These are phyloP conservation scores for Hyles lineata DNA, from an alignment of 2,888 invertebrate species.

Conservation along the genomic window DNA sequence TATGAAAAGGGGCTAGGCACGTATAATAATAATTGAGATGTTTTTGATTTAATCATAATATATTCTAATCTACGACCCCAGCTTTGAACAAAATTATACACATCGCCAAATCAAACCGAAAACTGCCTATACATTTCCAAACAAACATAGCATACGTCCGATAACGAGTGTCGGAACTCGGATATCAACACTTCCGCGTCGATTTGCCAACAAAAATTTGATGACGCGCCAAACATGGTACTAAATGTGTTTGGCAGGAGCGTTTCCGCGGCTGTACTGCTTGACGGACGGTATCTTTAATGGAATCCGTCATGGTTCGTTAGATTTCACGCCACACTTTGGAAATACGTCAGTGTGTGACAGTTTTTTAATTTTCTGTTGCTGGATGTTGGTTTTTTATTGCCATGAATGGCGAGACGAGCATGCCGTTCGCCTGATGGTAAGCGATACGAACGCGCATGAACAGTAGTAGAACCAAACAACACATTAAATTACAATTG, in stretches of 20 bases:
- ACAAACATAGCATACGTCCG: constrained; percentile 5
- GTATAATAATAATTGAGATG: too few relatives aligned
- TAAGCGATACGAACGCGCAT: too few relatives aligned
- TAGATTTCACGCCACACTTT: constrained; percentile 31
- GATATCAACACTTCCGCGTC: constrained; percentile 22
- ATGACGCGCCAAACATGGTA: constrained; percentile 25
- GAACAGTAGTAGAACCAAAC: too few relatives aligned
- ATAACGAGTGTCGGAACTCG: constrained; percentile 8
- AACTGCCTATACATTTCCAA: not conserved
- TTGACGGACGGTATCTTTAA: constrained; percentile 40
- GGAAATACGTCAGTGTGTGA: not conserved
- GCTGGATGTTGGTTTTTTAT: too few relatives aligned
- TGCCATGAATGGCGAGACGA: too few relatives aligned
- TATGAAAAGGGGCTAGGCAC: too few relatives aligned
- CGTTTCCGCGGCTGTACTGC: constrained; percentile 16
- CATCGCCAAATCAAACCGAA: not conserved
- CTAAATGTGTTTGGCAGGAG: not conserved
- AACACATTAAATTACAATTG: too few relatives aligned
- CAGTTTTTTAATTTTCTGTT: not conserved
- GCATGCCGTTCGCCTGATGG: too few relatives aligned
- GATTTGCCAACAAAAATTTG: constrained; percentile 23
- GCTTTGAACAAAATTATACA: not conserved
- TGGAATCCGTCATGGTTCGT: constrained; percentile 41
- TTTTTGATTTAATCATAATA: too few relatives aligned
- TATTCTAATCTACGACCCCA: too few relatives aligned